Percentiles rank a stretch among this genome's conserved stretches.
Evolutionary conservation across 2,797 vertebrate species (phyloP).

Genomic region (Macrochelys suwanniensis): DNA sequence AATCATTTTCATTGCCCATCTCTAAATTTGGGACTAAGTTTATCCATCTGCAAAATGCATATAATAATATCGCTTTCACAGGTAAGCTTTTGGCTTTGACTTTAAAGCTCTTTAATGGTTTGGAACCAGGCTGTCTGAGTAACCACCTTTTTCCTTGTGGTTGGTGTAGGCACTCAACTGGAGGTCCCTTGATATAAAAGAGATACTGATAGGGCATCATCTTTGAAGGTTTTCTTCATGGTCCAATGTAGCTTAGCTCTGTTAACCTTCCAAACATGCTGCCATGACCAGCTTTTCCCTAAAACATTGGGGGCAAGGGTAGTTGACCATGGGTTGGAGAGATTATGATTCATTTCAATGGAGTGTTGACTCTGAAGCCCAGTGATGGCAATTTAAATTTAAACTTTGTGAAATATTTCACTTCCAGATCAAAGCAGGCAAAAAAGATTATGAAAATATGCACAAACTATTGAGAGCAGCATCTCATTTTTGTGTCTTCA

Average conservation of each 20-base stretch:
- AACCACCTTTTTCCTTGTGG: not conserved
- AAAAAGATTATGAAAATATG: constrained; percentile 53
- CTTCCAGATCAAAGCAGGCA: constrained; percentile 51
- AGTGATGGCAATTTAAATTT: constrained; percentile 36
- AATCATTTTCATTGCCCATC: not conserved
- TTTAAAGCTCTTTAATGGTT: not conserved
- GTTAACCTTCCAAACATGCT: constrained; percentile 35
- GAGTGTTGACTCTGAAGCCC: constrained; percentile 33
- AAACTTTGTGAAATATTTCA: constrained; percentile 46
- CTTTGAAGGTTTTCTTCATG: not conserved
- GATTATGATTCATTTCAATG: constrained; percentile 30
- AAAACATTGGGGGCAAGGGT: constrained; percentile 42
- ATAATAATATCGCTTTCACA: not conserved
- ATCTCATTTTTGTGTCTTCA: constrained; percentile 12
- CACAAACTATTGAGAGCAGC: constrained; percentile 35
- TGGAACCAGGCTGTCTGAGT: not conserved
- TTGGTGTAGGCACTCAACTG: not conserved
- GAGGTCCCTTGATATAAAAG: not conserved
- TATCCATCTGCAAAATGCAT: not conserved
- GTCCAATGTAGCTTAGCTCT: constrained; percentile 12
- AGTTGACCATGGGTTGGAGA: constrained; percentile 27
- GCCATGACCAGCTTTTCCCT: constrained; percentile 53
- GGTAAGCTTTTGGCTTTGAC: not conserved
- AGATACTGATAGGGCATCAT: not conserved
- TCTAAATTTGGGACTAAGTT: not conserved